Evolutionary conservation across 2,113 vertebrate genomes (phyloP), one percentile per base, ranked within the genome.

Genomic region (Cyphomyrus plagiostoma): DNA sequence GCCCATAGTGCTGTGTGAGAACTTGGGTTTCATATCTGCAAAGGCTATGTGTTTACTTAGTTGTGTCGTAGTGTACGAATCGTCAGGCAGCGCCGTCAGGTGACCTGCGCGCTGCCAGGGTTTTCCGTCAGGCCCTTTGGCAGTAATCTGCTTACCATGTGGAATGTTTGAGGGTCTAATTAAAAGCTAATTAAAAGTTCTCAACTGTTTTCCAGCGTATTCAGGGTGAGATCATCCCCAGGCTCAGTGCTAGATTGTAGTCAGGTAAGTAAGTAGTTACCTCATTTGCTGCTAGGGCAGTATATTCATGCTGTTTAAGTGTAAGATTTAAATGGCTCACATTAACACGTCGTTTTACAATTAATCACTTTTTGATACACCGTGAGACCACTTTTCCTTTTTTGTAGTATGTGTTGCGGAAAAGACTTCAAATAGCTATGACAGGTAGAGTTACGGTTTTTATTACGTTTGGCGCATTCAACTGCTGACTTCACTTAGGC

Each of bases 111-210:
- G 11, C 42, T 21, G 6, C 35, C 13, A 70, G 85, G 84, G 48
- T 52, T 86, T 50, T 86, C 52, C 45, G 7, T 21, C 58, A 30
- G 85, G 30, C 48, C 80, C 45, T 46, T 45, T 86, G 35, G 62
- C 89, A 30, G 58, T 56, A 89, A 70, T 86, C 80, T 48, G 48
- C 80, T 83, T 53, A 89, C 30, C 7, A 17, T n/a, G 39, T 13
- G 42, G 10, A 50, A 89, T 86, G 83, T 70, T 86, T 66, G 10
- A 39, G 82, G 52, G 49, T 85, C 17, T 85, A 89, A 89, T 89
- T 89, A n/a, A n/a, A n/a, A n/a, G n/a, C n/a, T n/a, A n/a, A n/a
- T n/a, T n/a, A n/a, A n/a, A n/a, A n/a, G n/a, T n/a, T n/a, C n/a
- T n/a, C n/a, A n/a, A n/a, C 30, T 77, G 70, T 39, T 77, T 77